phyloP scores from a whole-genome alignment of 2,888 invertebrate species.

The Tethea ocularis region DNA sequence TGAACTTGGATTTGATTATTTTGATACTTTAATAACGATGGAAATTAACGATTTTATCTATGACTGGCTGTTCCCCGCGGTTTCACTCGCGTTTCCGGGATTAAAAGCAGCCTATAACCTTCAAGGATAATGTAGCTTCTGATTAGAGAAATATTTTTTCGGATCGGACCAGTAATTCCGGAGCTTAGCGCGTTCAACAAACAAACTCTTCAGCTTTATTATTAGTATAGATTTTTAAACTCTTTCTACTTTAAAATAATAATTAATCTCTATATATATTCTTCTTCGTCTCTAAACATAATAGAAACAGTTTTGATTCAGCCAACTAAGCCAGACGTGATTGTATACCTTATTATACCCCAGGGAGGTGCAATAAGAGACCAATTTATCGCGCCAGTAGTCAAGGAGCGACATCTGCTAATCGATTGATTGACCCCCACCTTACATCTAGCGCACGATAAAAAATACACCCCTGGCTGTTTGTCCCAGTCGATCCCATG shows the following conservation, averaged over 20 bases:
- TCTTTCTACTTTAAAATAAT: too few species aligned
- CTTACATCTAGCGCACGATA: conserved; percentile 60
- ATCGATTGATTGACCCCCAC: conserved; percentile 81
- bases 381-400: conserved; percentile 80
- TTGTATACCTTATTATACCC: conserved; percentile 56
- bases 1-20: conserved; percentile 24
- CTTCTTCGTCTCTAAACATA: too few species aligned
- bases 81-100: too few species aligned
- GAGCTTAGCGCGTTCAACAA: too few species aligned
- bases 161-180: too few species aligned
- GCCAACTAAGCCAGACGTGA: conserved; percentile 3
- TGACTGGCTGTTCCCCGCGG: too few species aligned
- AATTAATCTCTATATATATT: too few species aligned
- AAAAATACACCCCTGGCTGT: conserved; percentile 63
- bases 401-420: conserved; percentile 79
- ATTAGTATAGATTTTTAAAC: too few species aligned
- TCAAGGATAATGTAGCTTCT: too few species aligned
- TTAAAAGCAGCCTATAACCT: too few species aligned
- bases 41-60: neutral
- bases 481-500: conserved; percentile 50
- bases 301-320: neutral
- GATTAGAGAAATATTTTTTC: too few species aligned
- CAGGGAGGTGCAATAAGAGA: conserved; percentile 57
- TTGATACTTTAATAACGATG: neutral
- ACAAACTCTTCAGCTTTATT: too few species aligned